Conservation (phyloP, 2,888 invertebrate species). For the Hydroisotoma schaefferi region DNA sequence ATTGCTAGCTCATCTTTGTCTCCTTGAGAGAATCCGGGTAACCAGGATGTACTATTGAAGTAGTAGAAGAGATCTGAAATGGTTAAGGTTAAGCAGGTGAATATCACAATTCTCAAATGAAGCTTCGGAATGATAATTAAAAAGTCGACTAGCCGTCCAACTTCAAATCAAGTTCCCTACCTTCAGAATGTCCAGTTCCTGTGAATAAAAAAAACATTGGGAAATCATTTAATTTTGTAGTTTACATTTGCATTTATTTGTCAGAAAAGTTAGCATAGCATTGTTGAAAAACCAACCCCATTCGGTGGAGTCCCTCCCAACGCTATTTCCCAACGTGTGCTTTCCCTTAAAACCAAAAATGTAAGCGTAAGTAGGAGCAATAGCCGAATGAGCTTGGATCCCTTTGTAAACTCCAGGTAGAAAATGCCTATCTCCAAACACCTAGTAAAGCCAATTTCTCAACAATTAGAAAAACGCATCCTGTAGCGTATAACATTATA, state of each 20-base stretch:
- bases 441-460: no score
- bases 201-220: no score
- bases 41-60: conserved; percentile 30
- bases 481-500: no score
- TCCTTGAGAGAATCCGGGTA: conserved; percentile 28
- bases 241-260: no score
- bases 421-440: conserved; percentile 40
- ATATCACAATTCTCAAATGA: no score
- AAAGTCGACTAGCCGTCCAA: no score
- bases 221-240: no score
- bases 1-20: conserved; percentile 31
- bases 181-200: neutral
- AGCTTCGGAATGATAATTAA: no score
- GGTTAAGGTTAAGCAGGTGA: no score
- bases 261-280: no score
- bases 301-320: conserved; percentile 19
- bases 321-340: conserved; percentile 32
- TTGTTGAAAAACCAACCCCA: no score
- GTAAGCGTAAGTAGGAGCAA: conserved; percentile 38
- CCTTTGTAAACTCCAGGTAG: conserved; percentile 32
- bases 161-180: neutral
- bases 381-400: conserved; percentile 31
- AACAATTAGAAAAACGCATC: no score
- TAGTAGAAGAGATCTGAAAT: conserved; percentile 36
- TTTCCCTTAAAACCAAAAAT: conserved; percentile 35